phyloP scores from a whole-genome alignment of 1,140 invertebrate genomes.

The Drosophila pectinifera region DNA sequence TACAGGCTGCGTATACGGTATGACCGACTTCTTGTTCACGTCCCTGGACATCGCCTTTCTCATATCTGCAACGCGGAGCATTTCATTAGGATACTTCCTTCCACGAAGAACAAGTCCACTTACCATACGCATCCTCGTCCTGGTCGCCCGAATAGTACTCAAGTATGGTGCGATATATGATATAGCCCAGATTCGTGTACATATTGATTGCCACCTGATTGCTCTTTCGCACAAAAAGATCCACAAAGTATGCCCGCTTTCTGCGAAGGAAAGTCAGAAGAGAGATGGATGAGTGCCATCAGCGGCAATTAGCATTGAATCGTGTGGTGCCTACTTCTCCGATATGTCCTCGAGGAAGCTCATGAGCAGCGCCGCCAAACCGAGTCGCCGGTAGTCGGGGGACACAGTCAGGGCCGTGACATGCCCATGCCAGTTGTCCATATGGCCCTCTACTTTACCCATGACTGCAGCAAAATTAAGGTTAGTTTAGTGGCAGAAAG shows the following conservation, averaged over 20 bases:
- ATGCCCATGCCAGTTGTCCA: slow-evolving; percentile 99
- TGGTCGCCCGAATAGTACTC: slow-evolving; percentile 99
- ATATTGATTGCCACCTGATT: slow-evolving; percentile 99
- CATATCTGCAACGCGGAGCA: slow-evolving; percentile 92
- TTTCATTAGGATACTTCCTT: not conserved
- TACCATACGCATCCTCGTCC: slow-evolving; percentile 99
- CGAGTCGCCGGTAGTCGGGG: slow-evolving; percentile 95
- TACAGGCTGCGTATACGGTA: slow-evolving; percentile 97
- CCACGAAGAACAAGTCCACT: not conserved
- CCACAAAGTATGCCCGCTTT: slow-evolving; percentile 99
- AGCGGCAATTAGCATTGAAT: not conserved
- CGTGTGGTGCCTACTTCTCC: slow-evolving; percentile 90
- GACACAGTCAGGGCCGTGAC: slow-evolving; percentile 99
- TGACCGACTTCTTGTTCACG: slow-evolving; percentile 95
- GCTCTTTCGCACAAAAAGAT: slow-evolving; percentile 98
- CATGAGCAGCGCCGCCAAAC: slow-evolving; percentile 97
- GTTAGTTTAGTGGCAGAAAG: not conserved
- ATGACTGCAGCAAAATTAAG: slow-evolving; percentile 90
- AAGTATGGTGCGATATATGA: slow-evolving; percentile 97
- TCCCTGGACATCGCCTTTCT: slow-evolving; percentile 98
- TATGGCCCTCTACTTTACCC: slow-evolving; percentile 98
- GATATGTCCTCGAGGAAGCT: slow-evolving; percentile 97
- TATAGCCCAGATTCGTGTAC: slow-evolving; percentile 98
- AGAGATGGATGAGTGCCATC: not conserved
- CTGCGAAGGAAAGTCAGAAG: slow-evolving; percentile 85